Evolutionary conservation across 2,888 invertebrate species (phyloP).

Genomic region (Ceraclea dissimilis): DNA sequence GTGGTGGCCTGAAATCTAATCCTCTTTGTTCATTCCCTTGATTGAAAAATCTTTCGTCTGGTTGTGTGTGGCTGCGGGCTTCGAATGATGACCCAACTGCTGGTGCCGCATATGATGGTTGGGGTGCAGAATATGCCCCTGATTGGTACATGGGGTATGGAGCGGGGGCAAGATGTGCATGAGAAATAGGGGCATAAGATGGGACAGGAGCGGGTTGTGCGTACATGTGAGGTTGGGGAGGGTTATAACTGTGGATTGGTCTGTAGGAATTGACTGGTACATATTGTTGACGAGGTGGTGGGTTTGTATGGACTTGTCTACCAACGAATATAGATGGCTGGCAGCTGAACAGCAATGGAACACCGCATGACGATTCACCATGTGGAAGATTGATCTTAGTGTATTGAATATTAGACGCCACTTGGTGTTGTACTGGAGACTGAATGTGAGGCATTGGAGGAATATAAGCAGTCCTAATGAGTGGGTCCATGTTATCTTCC

Average conservation of each 20-base stretch:
- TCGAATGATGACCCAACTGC: neutral
- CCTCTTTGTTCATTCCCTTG: too few relatives aligned
- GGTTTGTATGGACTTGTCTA: slow-evolving; percentile 21
- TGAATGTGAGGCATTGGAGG: slow-evolving; percentile 1
- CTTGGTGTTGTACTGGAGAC: neutral
- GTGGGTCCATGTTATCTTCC: too few relatives aligned
- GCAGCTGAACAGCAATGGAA: slow-evolving; percentile 42
- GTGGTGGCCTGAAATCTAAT: too few relatives aligned
- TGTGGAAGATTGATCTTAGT: neutral
- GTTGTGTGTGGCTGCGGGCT: neutral
- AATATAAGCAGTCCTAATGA: neutral
- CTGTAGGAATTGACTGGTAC: slow-evolving; percentile 16
- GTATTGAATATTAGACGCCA: slow-evolving; percentile 1
- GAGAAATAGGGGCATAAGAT: slow-evolving; percentile 25
- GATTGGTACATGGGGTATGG: neutral
- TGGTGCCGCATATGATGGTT: neutral
- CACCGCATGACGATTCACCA: slow-evolving; percentile 31
- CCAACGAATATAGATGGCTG: slow-evolving; percentile 36
- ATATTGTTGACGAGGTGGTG: neutral
- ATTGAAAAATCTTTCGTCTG: neutral
- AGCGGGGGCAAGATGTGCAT: slow-evolving; percentile 36
- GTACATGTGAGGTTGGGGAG: neutral
- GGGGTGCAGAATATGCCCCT: neutral
- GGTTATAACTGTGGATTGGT: neutral
- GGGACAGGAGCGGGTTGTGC: slow-evolving; percentile 16